Base-by-base conservation (phyloP, 2,113 vertebrate species). In the Protobothrops mucrosquamatus region DNA sequence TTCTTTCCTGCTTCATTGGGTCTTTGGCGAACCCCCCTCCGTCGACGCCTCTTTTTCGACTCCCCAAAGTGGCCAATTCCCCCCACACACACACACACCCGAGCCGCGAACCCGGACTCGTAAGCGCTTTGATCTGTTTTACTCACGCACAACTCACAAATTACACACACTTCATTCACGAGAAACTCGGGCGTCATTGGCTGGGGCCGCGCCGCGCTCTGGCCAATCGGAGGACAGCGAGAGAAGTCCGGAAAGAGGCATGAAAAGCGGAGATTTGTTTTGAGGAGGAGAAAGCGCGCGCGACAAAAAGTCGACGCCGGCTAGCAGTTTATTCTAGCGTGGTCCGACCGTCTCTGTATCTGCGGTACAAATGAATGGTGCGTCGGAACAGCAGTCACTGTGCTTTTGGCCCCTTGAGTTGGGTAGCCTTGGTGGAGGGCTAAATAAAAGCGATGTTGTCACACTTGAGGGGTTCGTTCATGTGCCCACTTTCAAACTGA, bases 121-220 rank as follows among this genome's bases (percentile, higher is more conserved):
- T 10, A 57, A 46, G 81, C 46, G 55, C 92, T 93, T 93, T 87
- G 81, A 54, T 86, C 92, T 61, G 43, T 61, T 86, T 55, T 81
- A 48, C 87, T 93, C 34, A 89, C 92, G 43, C 92, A 92, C 87
- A 85, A 87, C 92, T 85, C 90, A 8, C 85, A 57, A 81, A 39
- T 89, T 61, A 59, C 64, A 89, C 93, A 89, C 86, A 85, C 93
- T 93, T 91, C 93, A 93, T 93, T 93, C 90, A 93, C 9, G 90
- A n/a, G 87, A 55, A 51, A 61, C 43, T 52, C 43, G 85, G 43
- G 0, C 87, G 64, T 85, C 52, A 91, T 93, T 93, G 93, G 93
- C 2, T 39, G 64, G 54, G 52, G 64, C 54, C 15, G 90, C 29
- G 89, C 89, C 69, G 55, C n/a, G 81, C 56, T 29, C 81, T 14